A percentile compares a stretch with the other conserved stretches of the same genome.
Conservation (phyloP, 2,888 invertebrate genomes). For the Coelopa pilipes region DNA sequence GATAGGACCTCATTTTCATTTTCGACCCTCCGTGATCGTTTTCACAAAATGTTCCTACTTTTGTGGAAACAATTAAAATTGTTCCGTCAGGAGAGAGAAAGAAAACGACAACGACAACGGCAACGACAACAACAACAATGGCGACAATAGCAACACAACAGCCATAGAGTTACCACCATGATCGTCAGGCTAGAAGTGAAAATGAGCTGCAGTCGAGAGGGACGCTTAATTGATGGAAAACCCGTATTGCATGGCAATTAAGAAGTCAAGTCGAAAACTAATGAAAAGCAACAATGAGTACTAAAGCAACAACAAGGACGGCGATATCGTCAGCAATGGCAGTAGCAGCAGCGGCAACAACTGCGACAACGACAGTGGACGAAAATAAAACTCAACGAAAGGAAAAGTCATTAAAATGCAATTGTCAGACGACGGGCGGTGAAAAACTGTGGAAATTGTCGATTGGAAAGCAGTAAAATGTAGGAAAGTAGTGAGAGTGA, state of each 20-base stretch:
- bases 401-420: conserved; percentile 16
- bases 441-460: not conserved
- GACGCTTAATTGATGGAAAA: conserved; percentile 33
- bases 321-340: not conserved
- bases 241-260: conserved; percentile 61
- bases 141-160: not conserved
- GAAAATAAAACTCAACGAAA: conserved; percentile 11
- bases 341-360: not conserved
- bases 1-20: not conserved
- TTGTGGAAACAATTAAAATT: conserved; percentile 28
- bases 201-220: conserved; percentile 44
- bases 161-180: conserved; percentile 56
- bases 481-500: too few species aligned
- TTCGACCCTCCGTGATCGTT: not conserved
- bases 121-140: not conserved
- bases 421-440: not conserved
- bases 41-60: not conserved
- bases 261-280: conserved; percentile 51
- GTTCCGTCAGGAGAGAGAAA: not conserved
- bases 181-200: conserved; percentile 49
- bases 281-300: conserved; percentile 33
- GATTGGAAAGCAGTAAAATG: too few species aligned
- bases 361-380: not conserved
- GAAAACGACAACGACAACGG: not conserved
- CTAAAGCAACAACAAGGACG: not conserved